Base-by-base conservation (phyloP, 2,888 invertebrate species). In the Drosophila planitibia region DNA sequence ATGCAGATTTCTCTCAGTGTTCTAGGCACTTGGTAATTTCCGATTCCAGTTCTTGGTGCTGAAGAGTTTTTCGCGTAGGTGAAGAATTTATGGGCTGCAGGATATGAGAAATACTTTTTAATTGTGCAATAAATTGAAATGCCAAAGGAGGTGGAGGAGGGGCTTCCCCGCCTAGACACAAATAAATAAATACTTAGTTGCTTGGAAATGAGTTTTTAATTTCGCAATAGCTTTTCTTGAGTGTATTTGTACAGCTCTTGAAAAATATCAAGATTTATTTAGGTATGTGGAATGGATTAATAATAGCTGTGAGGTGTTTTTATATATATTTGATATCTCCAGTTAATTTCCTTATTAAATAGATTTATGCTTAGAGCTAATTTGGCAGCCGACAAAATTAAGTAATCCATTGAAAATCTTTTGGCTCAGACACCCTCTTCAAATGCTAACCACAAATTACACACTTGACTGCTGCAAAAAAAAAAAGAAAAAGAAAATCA, bases 101-200 rank as follows among this genome's bases (percentile, higher is more conserved):
- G 89, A 89, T 91, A 81, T 82, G 78, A 81, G 79, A 86, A 90
- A 81, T 82, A 68, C 76, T 66, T 84, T 84, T 74, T 81, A 85
- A 89, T 85, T 90, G 82, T 74, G 75, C 81, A 82, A 81, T 83
- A 87, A 88, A 82, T 85, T 77, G 76, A 79, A 80, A 82, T 82
- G 39, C 49, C 53, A 28, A 10, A 16, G 25, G 9, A 25, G 4
- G 25, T 2, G 4, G 16, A 4, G 47, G 16, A 25, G 9, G 2
- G 47, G 25, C 1, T 25, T 10, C 47, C 44, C 28, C 44, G 2
- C 14, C 41, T 28, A 58, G 25, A 32, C 30, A 9, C 4, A 51
- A 41, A 51, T 16, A 81, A 66, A 80, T 67, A 81, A 72, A 72
- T 77, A 72, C 60, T 77, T 68, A 58, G 67, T 72, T 78, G 64